Conservation (phyloP, 2,797 vertebrate species). For the Malurus splendens region DNA sequence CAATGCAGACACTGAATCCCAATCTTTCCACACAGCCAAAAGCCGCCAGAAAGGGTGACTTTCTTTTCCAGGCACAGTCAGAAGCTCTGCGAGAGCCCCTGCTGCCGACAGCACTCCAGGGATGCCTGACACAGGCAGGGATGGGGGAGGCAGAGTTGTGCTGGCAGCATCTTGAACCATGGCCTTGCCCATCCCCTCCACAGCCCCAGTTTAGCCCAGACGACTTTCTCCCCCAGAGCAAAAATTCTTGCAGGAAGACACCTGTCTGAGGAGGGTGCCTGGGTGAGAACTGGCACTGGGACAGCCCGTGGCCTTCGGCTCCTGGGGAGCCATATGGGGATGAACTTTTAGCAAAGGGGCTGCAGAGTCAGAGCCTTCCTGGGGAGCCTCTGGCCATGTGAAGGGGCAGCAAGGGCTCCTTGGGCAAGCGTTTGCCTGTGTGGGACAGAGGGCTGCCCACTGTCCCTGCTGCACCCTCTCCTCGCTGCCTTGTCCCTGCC, state of each 20-base stretch:
- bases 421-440: rapidly evolving
- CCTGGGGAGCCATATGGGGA: rapidly evolving
- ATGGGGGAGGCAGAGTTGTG: background rate
- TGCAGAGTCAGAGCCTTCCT: background rate
- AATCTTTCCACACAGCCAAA: background rate
- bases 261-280: constrained; percentile 9
- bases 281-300: background rate
- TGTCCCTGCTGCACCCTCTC: background rate
- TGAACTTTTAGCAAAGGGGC: background rate
- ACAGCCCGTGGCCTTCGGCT: background rate
- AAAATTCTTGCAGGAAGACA: constrained; percentile 29
- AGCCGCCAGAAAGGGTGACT: background rate
- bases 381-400: rapidly evolving
- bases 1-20: background rate
- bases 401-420: background rate
- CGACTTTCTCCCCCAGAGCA: constrained; percentile 63
- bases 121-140: background rate
- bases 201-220: background rate
- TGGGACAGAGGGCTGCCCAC: background rate
- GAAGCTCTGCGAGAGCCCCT: background rate
- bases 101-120: background rate
- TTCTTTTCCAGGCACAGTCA: background rate
- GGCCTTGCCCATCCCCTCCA: background rate
- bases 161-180: constrained; percentile 38
- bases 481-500: background rate